Base-by-base conservation (phyloP, 1,140 invertebrate genomes). In the Hycleus phaleratus region DNA sequence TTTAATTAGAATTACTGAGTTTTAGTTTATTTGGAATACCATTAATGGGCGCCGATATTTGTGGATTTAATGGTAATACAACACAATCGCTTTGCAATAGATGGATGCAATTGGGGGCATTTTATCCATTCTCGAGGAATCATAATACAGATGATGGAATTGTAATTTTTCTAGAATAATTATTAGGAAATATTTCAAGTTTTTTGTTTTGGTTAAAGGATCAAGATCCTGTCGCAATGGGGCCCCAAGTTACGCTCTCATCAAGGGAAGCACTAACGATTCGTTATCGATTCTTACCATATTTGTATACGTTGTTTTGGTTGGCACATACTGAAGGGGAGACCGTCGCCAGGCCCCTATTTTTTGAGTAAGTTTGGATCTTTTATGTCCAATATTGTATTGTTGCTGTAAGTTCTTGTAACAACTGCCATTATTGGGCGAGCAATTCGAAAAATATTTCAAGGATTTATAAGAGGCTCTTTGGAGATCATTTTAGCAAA, bases 21-120 rank as follows among this genome's bases (percentile, higher is more conserved):
- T 91, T 87, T 73, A 89, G 84, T 65, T 73, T 95, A 48, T 94
- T 91, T 75, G 92, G 92, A 49, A 83, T 92, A 26, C 87, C 90
- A 7, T 79, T 91, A 79, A 85, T 92, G 72, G 93, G 92, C 1
- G 86, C 91, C 3, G 91, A 95, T 73, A 93, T 95, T 61, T 95
- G 93, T 76, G 93, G 92, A 1, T 95, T 94, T 74, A 80, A 81
- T 65, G 83, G 82, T 3, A 85, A 91, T 69, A 85, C 91, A 1
- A 92, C 88, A 0, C 74, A 68, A 10, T 73, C 81, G 25, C 75
- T 93, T 1, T 93, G 90, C 70, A 83, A 81, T 65, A 77, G 89
- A 0, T 93, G 90, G 90, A 84, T 82, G 79, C 85, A 91, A 72
- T 49, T 92, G 3, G 93, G 92, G 2, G 88, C 90, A 5, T 91